phyloP scores from a whole-genome alignment of 2,888 invertebrate species.

The Scaptomyza reducta region DNA sequence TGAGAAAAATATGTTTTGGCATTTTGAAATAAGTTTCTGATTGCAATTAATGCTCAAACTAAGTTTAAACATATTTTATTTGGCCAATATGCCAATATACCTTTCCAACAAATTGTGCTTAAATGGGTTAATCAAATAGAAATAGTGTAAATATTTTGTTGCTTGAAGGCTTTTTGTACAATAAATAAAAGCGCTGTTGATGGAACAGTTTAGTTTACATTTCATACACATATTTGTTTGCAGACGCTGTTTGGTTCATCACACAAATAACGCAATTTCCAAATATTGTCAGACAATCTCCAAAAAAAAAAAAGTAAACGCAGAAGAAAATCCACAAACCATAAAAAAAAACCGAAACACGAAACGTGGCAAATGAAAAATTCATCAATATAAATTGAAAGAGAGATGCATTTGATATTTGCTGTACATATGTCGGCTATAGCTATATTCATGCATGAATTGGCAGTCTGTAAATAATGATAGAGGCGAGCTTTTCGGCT shows the following conservation, averaged over 20 bases:
- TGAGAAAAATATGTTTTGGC: not conserved
- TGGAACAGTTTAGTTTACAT: conserved; percentile 54
- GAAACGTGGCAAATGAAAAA: conserved; percentile 26
- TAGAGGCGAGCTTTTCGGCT: conserved; percentile 10
- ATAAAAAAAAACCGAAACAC: conserved; percentile 4
- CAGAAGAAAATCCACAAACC: not conserved
- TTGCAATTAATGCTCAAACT: too few relatives aligned
- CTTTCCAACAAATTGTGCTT: not conserved
- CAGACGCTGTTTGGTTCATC: conserved; percentile 10
- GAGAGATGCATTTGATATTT: not conserved
- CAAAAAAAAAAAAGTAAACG: conserved; percentile 2
- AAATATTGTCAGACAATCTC: conserved; percentile 41
- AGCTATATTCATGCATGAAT: conserved; percentile 42
- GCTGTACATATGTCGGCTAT: not conserved
- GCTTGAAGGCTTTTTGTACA: conserved; percentile 49
- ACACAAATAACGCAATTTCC: conserved; percentile 19
- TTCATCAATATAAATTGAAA: conserved; percentile 62
- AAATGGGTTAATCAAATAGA: conserved; percentile 11
- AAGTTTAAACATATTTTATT: too few relatives aligned
- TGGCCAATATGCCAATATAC: not conserved
- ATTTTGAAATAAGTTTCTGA: not conserved
- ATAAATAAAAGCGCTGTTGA: conserved; percentile 60
- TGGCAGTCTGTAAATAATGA: conserved; percentile 42
- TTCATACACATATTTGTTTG: conserved; percentile 8
- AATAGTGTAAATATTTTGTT: conserved; percentile 36